Evolutionary conservation across 2,797 vertebrate genomes (phyloP), one percentile per base, ranked within the genome.

Genomic region (Eulemur albifrons): DNA sequence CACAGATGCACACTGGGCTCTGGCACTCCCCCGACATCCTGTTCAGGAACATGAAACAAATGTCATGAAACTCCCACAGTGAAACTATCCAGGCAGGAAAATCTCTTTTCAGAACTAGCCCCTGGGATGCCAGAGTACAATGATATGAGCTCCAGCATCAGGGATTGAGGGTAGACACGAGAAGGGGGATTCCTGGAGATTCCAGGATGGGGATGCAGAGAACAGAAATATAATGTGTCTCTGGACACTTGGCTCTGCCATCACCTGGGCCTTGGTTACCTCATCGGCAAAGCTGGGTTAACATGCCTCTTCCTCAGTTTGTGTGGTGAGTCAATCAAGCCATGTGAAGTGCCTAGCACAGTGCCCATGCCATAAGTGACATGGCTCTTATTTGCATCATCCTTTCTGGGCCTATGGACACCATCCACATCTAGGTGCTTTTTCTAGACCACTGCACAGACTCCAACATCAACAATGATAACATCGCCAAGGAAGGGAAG

Each of bases 1-100:
- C 94, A 97, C 89, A 84, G 21, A 95, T 93, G 21, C 72, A 93
- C 65, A 92, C 94, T 52, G 82, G 94, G 30, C 40, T 40, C 48
- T 69, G 61, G 59, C 80, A 77, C 84, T 96, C 94, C 67, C 90
- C 93, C 59, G 90, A 94, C 40, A 95, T 89, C 89, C 94, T 96
- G 61, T 67, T 76, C 45, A 40, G 45, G n/a, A 88, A 70, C 73
- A 43, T 10, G 77, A 88, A 88, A 72, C 63, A 88, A 79, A 52
- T 18, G 25, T 23, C 18, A 50, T 48, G 79, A 54, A 32, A 82
- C 23, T 18, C 7, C 61, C 32, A 50, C 40, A 23, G 5, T 63
- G 54, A 35, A 38, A 45, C 72, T 35, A 80, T 48, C 40, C 27
- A 10, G n/a, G 25, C 9, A 4, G 43, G 27, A 63, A 2, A 63